Evolutionary conservation across 2,888 invertebrate species (phyloP).

Genomic region (Coelinius sp.): DNA sequence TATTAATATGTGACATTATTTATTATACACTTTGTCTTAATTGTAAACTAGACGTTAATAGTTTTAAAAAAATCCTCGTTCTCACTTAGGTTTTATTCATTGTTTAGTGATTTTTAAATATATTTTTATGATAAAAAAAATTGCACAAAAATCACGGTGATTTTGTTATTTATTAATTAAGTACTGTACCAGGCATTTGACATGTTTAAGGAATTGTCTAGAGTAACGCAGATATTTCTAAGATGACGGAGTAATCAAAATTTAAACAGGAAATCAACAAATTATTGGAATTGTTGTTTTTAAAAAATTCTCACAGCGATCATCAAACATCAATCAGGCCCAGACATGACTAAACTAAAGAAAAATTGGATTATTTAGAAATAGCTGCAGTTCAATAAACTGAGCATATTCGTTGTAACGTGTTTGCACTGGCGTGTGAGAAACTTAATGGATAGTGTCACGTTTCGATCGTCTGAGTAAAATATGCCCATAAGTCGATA

Average conservation of each 20-base stretch:
- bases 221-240: slow-evolving; percentile 68
- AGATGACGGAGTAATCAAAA: slow-evolving; percentile 49
- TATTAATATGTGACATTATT: slow-evolving; percentile 65
- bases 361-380: slow-evolving; percentile 55
- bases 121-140: slow-evolving; percentile 27
- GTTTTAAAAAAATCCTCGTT: slow-evolving; percentile 31
- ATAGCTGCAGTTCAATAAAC: slow-evolving; percentile 63
- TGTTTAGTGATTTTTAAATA: slow-evolving; percentile 36
- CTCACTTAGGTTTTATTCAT: slow-evolving; percentile 46
- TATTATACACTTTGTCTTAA: slow-evolving; percentile 56
- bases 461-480: slow-evolving; percentile 3
- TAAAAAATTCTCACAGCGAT: slow-evolving; percentile 19
- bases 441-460: background rate
- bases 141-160: slow-evolving; percentile 41
- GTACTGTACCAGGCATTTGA: slow-evolving; percentile 30
- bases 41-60: slow-evolving; percentile 26
- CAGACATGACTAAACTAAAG: background rate
- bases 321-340: slow-evolving; percentile 30
- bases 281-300: too few relatives aligned
- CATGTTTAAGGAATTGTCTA: slow-evolving; percentile 41
- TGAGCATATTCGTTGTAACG: slow-evolving; percentile 36
- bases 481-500: background rate
- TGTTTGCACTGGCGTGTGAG: slow-evolving; percentile 21
- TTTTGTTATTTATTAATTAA: slow-evolving; percentile 45
- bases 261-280: slow-evolving; percentile 24